These are phyloP conservation scores for Eurosta solidaginis DNA, from an alignment of 1,140 invertebrate species.

Conservation along the genomic window DNA sequence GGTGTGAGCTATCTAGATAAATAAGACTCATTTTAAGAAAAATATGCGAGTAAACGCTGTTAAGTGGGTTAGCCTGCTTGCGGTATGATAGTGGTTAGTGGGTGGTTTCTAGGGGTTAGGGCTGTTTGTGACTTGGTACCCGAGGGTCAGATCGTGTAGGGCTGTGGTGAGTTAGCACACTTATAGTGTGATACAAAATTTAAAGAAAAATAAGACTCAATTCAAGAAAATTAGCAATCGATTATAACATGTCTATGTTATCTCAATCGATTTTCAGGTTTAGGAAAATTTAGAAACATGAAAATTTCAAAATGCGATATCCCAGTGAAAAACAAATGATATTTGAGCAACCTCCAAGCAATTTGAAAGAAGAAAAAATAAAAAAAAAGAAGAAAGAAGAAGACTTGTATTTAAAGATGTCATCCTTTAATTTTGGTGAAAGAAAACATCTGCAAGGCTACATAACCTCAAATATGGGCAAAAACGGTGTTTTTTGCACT, in stretches of 20 bases:
- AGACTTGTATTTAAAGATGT: neutral
- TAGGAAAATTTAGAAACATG: constrained; percentile 32
- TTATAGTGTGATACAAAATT: neutral
- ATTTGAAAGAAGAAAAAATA: neutral
- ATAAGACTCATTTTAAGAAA: no score
- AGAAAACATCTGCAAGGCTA: neutral
- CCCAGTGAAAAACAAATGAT: constrained; percentile 35
- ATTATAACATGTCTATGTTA: neutral
- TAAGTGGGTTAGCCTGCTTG: neutral
- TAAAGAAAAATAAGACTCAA: neutral
- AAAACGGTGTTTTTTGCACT: neutral
- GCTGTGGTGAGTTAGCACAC: no score
- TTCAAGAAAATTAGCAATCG: neutral
- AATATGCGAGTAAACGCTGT: neutral
- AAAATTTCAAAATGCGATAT: neutral
- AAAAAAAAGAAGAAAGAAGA: no score
- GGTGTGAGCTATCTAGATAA: neutral
- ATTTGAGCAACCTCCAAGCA: constrained; percentile 36
- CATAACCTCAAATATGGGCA: no score
- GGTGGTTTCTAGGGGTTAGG: neutral
- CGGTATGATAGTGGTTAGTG: no score
- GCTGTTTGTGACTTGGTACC: neutral
- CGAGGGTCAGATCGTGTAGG: no score
- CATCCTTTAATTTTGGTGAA: neutral
- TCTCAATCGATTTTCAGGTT: constrained; percentile 9